phyloP scores from a whole-genome alignment of 2,113 vertebrate genomes.

The Clarias batrachus region DNA sequence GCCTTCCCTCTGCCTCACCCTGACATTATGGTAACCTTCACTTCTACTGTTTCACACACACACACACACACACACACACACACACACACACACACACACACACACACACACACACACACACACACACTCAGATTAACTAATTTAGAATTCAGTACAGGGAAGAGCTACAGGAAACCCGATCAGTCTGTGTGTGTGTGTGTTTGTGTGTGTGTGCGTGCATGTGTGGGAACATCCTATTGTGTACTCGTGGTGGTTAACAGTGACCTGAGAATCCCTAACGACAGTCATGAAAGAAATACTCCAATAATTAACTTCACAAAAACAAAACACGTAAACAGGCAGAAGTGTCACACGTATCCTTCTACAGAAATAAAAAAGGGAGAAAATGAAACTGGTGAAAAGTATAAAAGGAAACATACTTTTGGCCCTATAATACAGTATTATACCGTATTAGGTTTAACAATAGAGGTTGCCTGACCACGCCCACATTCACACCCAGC shows the following conservation, averaged over 20 bases:
- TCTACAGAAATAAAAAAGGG: too few species aligned
- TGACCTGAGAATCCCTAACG: background rate
- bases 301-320: too few species aligned
- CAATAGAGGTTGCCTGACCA: too few species aligned
- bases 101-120: background rate
- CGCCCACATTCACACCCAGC: too few species aligned
- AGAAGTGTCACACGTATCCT: too few species aligned
- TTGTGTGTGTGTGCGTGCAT: background rate
- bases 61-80: background rate
- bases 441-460: too few species aligned
- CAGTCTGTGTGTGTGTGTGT: background rate
- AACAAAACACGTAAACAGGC: too few species aligned
- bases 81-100: background rate
- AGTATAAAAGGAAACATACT: too few species aligned
- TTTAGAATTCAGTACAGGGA: background rate
- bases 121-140: background rate
- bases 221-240: background rate
- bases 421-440: too few species aligned
- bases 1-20: background rate
- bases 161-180: slow-evolving; percentile 15
- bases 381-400: too few species aligned
- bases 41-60: background rate
- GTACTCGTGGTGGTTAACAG: background rate
- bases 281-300: background rate
- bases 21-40: background rate